phyloP scores from a whole-genome alignment of 2,888 invertebrate species.

The Sabatieria punctata region DNA sequence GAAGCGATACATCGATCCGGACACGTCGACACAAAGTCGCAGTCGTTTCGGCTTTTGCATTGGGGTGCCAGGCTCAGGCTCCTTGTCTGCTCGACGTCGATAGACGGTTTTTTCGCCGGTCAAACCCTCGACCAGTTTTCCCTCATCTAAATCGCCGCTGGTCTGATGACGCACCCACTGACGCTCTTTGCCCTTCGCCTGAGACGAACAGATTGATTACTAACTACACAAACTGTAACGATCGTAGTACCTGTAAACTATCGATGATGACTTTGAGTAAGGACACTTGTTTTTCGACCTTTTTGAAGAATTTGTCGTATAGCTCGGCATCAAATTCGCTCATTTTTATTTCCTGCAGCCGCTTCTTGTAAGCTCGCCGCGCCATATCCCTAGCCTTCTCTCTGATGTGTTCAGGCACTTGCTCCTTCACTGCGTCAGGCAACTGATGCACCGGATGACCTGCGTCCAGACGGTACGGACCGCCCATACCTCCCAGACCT shows the following conservation, averaged over 20 bases:
- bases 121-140: slow-evolving; percentile 72
- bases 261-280: slow-evolving; percentile 65
- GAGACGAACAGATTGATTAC: not conserved
- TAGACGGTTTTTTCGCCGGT: slow-evolving; percentile 84
- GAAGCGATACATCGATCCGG: slow-evolving; percentile 93
- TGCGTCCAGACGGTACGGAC: slow-evolving; percentile 78
- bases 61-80: slow-evolving; percentile 48
- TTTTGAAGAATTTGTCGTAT: slow-evolving; percentile 61
- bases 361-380: slow-evolving; percentile 40
- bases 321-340: slow-evolving; percentile 73
- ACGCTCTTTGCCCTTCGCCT: slow-evolving; percentile 64
- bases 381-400: slow-evolving; percentile 84
- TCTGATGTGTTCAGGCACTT: slow-evolving; percentile 64
- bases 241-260: slow-evolving; percentile 48
- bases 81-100: slow-evolving; percentile 30
- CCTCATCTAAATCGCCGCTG: slow-evolving; percentile 81
- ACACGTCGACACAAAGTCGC: slow-evolving; percentile 71
- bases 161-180: slow-evolving; percentile 88
- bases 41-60: slow-evolving; percentile 72
- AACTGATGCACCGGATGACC: slow-evolving; percentile 78
- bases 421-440: slow-evolving; percentile 70
- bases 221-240: not conserved
- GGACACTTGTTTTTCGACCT: slow-evolving; percentile 52
- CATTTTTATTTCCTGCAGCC: slow-evolving; percentile 63
- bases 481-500: slow-evolving; percentile 86